Conservation (phyloP, 2,113 vertebrate genomes). For the Platycercus adscitus region DNA sequence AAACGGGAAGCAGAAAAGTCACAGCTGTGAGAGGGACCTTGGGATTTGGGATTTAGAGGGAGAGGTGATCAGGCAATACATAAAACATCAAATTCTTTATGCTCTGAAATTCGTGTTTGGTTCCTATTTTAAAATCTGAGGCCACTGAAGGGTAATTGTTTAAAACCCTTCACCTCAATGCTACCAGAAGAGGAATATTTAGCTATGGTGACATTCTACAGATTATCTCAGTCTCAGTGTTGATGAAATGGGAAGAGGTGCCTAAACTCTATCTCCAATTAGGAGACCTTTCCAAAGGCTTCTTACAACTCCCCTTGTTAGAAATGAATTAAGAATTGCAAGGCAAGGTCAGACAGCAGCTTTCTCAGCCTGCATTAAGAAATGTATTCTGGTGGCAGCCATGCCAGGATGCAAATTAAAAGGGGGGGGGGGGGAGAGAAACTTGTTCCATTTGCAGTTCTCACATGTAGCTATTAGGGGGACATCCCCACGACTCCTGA, state of each 20-base stretch:
- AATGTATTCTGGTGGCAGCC: not conserved
- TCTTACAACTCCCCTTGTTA: not conserved
- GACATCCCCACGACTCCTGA: not conserved
- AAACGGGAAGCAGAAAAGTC: not conserved
- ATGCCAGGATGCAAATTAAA: not conserved
- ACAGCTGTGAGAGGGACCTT: not conserved
- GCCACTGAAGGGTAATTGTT: not conserved
- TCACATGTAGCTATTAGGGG: not conserved
- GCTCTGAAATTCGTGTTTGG: not conserved
- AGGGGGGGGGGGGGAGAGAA: fast-evolving
- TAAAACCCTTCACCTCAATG: not conserved
- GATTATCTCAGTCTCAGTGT: not conserved
- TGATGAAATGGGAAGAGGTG: not conserved
- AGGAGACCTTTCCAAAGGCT: not conserved
- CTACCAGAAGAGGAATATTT: not conserved
- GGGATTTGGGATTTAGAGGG: not conserved
- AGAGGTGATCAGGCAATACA: not conserved
- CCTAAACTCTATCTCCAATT: not conserved
- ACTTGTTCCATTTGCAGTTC: not conserved
- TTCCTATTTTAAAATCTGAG: not conserved
- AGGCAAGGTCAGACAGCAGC: slow-evolving; percentile 13
- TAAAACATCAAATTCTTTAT: not conserved
- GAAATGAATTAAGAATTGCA: not conserved
- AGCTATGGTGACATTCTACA: not conserved
- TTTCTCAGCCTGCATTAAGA: not conserved